Percentiles rank a stretch among this genome's conserved stretches.
Conservation (phyloP, 2,797 vertebrate species). For the Phrynocephalus guinanensis region DNA sequence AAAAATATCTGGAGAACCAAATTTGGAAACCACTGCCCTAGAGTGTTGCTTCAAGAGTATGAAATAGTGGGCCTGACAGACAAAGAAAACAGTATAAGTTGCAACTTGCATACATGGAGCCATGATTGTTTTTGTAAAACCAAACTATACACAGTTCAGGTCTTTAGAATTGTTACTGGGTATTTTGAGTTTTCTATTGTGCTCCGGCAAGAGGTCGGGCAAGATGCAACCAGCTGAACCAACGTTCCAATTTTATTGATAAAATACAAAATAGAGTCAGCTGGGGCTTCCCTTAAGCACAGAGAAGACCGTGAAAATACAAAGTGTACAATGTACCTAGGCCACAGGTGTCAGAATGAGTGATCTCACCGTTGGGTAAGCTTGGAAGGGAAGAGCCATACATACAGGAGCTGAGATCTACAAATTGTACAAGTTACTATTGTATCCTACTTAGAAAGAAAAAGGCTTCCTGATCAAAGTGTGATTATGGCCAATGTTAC, state of each 20-base stretch:
- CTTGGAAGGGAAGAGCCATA: background rate
- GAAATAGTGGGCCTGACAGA: background rate
- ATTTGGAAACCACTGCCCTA: background rate
- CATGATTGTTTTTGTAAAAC: background rate
- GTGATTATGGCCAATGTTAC: background rate
- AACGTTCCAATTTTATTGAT: too few relatives aligned
- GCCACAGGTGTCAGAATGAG: background rate
- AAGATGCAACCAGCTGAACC: too few relatives aligned
- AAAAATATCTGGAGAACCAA: background rate
- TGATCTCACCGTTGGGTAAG: background rate
- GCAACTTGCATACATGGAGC: background rate
- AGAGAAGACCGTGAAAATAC: too few relatives aligned
- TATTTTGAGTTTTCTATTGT: too few relatives aligned
- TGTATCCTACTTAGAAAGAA: background rate
- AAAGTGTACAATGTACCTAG: too few relatives aligned
- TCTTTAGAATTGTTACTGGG: background rate
- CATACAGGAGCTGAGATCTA: background rate
- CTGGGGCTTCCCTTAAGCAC: too few relatives aligned
- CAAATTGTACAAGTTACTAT: background rate
- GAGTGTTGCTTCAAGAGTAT: background rate
- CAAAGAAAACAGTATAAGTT: background rate
- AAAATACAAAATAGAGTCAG: too few relatives aligned
- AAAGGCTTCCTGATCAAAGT: background rate
- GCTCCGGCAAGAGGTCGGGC: too few relatives aligned
- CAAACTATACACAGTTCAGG: constrained; percentile 6